phyloP scores from a whole-genome alignment of 2,888 invertebrate species.

The Hemithea aestivaria region DNA sequence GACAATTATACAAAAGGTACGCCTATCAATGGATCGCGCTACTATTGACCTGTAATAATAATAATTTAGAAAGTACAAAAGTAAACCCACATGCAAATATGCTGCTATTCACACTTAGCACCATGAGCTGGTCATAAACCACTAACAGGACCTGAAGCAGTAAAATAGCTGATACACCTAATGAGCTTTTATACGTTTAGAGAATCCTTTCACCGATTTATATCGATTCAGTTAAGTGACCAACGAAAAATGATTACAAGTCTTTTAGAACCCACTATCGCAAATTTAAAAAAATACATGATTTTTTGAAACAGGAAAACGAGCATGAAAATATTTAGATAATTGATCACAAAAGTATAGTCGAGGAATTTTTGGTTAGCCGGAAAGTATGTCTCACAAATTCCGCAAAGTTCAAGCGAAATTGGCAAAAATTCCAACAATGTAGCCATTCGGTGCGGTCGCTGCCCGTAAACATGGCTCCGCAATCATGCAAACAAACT shows the following conservation, averaged over 20 bases:
- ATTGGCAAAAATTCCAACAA: slow-evolving; percentile 29
- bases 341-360: slow-evolving; percentile 1
- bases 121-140: slow-evolving; percentile 24
- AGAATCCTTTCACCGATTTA: slow-evolving; percentile 34
- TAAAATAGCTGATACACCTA: too few relatives aligned
- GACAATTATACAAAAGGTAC: too few relatives aligned
- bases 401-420: slow-evolving; percentile 13
- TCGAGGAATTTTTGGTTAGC: slow-evolving; percentile 1
- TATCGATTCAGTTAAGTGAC: slow-evolving; percentile 33
- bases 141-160: slow-evolving; percentile 27
- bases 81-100: slow-evolving; percentile 16
- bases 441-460: slow-evolving; percentile 35
- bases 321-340: too few relatives aligned
- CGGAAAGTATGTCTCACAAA: slow-evolving; percentile 4
- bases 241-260: slow-evolving; percentile 21
- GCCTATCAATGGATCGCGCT: too few relatives aligned
- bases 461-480: slow-evolving; percentile 36
- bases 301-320: too few relatives aligned
- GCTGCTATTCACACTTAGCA: slow-evolving; percentile 27
- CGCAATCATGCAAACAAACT: slow-evolving; percentile 55
- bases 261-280: too few relatives aligned
- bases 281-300: too few relatives aligned
- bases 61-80: slow-evolving; percentile 7
- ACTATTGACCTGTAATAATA: too few relatives aligned
- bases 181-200: slow-evolving; percentile 28